Evolutionary conservation across 2,113 vertebrate genomes (phyloP).

Genomic region (Carassius gibelio): DNA sequence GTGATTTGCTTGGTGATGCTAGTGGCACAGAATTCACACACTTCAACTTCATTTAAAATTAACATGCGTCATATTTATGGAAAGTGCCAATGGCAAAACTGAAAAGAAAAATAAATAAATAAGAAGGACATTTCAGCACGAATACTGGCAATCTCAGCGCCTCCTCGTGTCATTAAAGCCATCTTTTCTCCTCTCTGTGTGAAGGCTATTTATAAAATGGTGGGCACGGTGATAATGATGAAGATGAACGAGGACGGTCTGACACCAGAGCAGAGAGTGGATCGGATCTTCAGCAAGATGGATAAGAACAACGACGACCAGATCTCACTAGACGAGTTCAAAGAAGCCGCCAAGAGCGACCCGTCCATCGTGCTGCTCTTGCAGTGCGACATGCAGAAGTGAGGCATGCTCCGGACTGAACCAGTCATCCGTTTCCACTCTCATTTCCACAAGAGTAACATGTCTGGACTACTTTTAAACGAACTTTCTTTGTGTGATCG

Average conservation of each 20-base stretch:
- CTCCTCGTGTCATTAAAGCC: not conserved
- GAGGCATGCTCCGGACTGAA: conserved; percentile 89
- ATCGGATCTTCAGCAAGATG: conserved; percentile 99
- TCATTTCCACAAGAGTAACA: conserved; percentile 81
- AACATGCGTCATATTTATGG: not conserved
- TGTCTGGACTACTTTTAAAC: conserved; percentile 98
- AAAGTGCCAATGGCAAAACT: not conserved
- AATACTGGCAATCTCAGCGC: not conserved
- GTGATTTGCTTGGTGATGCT: not conserved
- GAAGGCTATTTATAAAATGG: conserved; percentile 99
- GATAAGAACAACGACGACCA: conserved; percentile 99
- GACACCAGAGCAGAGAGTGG: conserved; percentile 95
- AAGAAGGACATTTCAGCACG: not conserved
- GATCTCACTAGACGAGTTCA: conserved; percentile 98
- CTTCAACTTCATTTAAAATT: not conserved
- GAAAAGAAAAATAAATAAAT: not conserved
- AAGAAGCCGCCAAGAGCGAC: conserved; percentile 98
- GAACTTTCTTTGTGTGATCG: conserved; percentile 99
- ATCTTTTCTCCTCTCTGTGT: conserved; percentile 37
- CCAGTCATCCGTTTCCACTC: conserved; percentile 92
- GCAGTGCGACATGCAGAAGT: conserved; percentile 99
- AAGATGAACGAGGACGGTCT: conserved; percentile 99
- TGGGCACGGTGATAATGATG: conserved; percentile 99
- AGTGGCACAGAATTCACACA: not conserved
- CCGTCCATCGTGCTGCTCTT: conserved; percentile 99